These are phyloP conservation scores for Agrotis puta DNA, from an alignment of 2,888 invertebrate species.

Conservation along the genomic window DNA sequence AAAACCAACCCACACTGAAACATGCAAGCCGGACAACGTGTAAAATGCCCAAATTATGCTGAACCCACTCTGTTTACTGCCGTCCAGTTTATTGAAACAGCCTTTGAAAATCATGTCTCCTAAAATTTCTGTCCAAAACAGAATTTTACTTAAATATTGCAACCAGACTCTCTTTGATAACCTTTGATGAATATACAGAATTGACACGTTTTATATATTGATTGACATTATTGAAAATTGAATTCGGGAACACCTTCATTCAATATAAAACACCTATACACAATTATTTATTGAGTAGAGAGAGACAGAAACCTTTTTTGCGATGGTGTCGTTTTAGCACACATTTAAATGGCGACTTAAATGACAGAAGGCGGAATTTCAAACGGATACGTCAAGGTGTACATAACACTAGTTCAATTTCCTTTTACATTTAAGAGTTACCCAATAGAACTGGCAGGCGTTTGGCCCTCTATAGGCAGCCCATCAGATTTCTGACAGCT, in stretches of 20 bases:
- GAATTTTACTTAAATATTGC: slow-evolving; percentile 5
- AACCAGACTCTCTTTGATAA: slow-evolving; percentile 2
- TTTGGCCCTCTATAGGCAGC: no score
- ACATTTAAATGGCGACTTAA: background rate
- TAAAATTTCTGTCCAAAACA: slow-evolving; percentile 11
- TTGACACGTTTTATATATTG: background rate
- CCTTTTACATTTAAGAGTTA: no score
- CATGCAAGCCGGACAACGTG: slow-evolving; percentile 3
- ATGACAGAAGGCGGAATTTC: no score
- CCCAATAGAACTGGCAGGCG: no score
- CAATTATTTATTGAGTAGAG: background rate
- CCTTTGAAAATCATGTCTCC: slow-evolving; percentile 31
- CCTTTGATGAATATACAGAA: background rate
- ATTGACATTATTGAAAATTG: slow-evolving; percentile 8
- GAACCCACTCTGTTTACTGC: slow-evolving; percentile 7
- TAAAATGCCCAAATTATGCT: slow-evolving; percentile 22
- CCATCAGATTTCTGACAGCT: no score
- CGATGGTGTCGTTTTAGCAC: background rate
- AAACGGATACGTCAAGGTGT: no score
- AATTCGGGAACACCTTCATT: background rate
- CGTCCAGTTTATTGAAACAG: slow-evolving; percentile 20
- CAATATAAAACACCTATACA: no score
- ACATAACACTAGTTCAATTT: no score
- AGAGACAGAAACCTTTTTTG: background rate
- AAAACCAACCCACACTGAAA: slow-evolving; percentile 3